These are phyloP conservation scores for Apotomis capreana DNA, from an alignment of 2,888 invertebrate genomes.

Conservation along the genomic window DNA sequence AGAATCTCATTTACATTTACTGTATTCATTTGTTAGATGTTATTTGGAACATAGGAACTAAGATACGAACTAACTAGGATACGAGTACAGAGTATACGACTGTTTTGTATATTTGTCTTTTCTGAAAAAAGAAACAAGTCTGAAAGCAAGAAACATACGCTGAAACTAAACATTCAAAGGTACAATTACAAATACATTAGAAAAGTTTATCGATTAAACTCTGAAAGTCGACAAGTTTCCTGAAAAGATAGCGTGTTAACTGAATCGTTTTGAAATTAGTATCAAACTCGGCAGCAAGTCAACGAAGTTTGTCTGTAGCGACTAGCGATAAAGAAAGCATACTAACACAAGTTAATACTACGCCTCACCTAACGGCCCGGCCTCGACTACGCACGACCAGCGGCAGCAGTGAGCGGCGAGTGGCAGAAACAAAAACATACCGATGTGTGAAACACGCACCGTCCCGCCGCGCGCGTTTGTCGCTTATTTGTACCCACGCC, in stretches of 20 bases:
- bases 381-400: too few relatives aligned
- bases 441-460: too few relatives aligned
- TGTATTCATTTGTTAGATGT: not conserved
- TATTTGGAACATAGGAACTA: too few relatives aligned
- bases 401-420: too few relatives aligned
- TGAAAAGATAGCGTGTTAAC: constrained; percentile 28
- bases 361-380: constrained; percentile 51
- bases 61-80: too few relatives aligned
- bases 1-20: not conserved
- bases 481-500: too few relatives aligned
- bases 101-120: too few relatives aligned
- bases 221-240: not conserved
- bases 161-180: not conserved
- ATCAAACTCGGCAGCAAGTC: constrained; percentile 31
- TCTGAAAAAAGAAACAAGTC: too few relatives aligned
- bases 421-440: too few relatives aligned
- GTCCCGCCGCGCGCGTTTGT: too few relatives aligned
- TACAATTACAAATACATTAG: constrained; percentile 20
- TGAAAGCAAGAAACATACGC: not conserved
- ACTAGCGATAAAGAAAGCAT: constrained; percentile 52
- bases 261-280: constrained; percentile 20
- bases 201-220: constrained; percentile 17
- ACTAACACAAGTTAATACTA: constrained; percentile 72
- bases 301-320: constrained; percentile 27
- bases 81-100: too few relatives aligned